Conservation (phyloP, 1,140 invertebrate species). For the Achatina immaculata region DNA sequence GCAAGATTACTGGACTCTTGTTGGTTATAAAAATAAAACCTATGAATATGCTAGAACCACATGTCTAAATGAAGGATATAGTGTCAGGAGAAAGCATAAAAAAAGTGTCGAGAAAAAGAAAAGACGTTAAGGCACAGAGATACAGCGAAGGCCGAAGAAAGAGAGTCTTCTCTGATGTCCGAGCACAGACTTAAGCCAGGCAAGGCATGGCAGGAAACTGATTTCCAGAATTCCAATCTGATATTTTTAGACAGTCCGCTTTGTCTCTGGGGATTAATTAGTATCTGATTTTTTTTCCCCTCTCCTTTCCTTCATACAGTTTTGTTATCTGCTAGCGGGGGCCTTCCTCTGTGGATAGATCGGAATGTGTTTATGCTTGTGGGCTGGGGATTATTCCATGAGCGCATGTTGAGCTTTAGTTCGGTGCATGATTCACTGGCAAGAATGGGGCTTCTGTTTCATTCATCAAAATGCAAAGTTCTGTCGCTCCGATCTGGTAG, state of each 20-base stretch:
- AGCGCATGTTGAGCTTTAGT: background rate
- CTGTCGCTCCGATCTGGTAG: slow-evolving; percentile 1
- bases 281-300: too few relatives aligned
- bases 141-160: too few relatives aligned
- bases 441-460: background rate
- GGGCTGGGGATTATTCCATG: background rate
- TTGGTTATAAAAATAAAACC: too few relatives aligned
- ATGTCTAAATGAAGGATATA: too few relatives aligned
- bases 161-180: too few relatives aligned
- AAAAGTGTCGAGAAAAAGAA: too few relatives aligned
- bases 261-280: slow-evolving; percentile 9
- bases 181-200: too few relatives aligned
- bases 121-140: too few relatives aligned
- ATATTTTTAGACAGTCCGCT: background rate
- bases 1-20: too few relatives aligned
- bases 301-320: background rate
- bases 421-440: background rate
- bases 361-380: background rate
- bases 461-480: slow-evolving; percentile 12
- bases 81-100: too few relatives aligned
- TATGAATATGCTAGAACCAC: too few relatives aligned
- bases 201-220: too few relatives aligned
- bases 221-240: background rate
- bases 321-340: background rate
- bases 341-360: background rate